Evolutionary conservation across 2,888 invertebrate species (phyloP).

Genomic region (Drosophila peninsularis): DNA sequence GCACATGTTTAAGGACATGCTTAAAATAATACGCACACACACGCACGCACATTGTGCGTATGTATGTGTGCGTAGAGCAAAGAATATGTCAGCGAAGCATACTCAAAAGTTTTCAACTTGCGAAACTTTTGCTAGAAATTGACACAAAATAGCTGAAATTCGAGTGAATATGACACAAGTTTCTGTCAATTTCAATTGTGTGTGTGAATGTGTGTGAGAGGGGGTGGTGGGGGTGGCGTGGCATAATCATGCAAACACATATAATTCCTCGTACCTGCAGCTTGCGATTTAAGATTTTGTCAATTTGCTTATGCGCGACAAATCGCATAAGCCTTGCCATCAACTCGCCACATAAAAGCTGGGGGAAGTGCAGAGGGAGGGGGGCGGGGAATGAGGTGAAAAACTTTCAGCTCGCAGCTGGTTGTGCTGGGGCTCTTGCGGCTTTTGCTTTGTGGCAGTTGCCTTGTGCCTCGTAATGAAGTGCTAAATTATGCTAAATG

Average conservation of each 20-base stretch:
- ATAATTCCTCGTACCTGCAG: slow-evolving; percentile 35
- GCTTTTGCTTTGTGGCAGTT: slow-evolving; percentile 43
- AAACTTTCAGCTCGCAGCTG: slow-evolving; percentile 55
- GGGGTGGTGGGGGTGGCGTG: slow-evolving; percentile 4
- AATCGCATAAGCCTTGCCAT: slow-evolving; percentile 47
- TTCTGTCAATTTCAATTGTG: slow-evolving; percentile 22
- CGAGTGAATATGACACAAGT: slow-evolving; percentile 17
- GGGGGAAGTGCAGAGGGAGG: not conserved
- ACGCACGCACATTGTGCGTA: not conserved
- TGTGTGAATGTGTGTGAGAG: not conserved
- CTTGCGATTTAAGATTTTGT: slow-evolving; percentile 44
- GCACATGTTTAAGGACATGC: slow-evolving; percentile 6
- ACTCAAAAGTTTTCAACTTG: slow-evolving; percentile 18
- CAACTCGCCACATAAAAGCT: slow-evolving; percentile 8
- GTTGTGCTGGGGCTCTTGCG: slow-evolving; percentile 58
- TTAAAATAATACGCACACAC: slow-evolving; percentile 6
- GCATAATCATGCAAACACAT: slow-evolving; percentile 53
- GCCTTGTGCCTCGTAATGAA: slow-evolving; percentile 54
- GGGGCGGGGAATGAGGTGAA: not conserved
- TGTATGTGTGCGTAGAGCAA: not conserved
- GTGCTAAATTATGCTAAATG: slow-evolving; percentile 75
- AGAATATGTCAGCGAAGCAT: slow-evolving; percentile 17
- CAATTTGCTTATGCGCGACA: slow-evolving; percentile 48
- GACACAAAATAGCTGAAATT: slow-evolving; percentile 22
- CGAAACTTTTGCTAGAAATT: slow-evolving; percentile 28